Evolutionary conservation across 1,140 invertebrate species (phyloP), one percentile per base, ranked within the genome.

Genomic region (Choristoneura fumiferana): DNA sequence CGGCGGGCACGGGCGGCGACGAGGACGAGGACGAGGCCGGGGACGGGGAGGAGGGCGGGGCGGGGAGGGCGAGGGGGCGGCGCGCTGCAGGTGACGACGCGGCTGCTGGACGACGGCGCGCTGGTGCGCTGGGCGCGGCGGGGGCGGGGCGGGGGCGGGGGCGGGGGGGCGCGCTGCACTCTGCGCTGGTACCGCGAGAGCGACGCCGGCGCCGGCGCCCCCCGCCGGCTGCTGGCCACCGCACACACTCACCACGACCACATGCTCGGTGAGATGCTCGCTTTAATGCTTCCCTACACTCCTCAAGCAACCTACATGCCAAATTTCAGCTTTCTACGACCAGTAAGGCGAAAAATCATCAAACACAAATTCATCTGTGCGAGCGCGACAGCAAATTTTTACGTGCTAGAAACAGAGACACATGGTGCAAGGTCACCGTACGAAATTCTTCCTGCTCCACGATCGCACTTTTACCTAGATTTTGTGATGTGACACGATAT

Each of bases 161-260:
- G 57, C 40, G 63, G 75, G 38, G 68, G 59, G 36, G 58, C 58
- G 18, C 69, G 74, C 56, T 82, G 81, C 64, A 58, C 65, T 18
- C 45, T 82, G 65, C 71, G 79, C 54, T 84, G 81, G 79, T 82
- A 77, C 67, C 69, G 69, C 54, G 71, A 73, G 34, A 59, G 59
- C 5, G 59, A 60, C 36, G 69, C 71, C 38, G 69, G 57, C n/a
- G n/a, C n/a, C n/a, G n/a, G n/a, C n/a, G n/a, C n/a, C n/a, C n/a
- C n/a, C 29, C 71, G 65, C 17, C 73, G 72, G 4, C 65, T 80
- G 45, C 73, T 85, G 22, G 67, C 63, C 59, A 62, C 71, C 34
- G 67, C 67, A 33, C 68, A 72, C 60, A 76, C 78, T 6, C 57
- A 66, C 29, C 76, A 78, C 49, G 75, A 85, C 53, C 81, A 85